These are phyloP conservation scores for Oedothorax gibbosus DNA, from an alignment of 1,140 invertebrate genomes.

Conservation along the genomic window DNA sequence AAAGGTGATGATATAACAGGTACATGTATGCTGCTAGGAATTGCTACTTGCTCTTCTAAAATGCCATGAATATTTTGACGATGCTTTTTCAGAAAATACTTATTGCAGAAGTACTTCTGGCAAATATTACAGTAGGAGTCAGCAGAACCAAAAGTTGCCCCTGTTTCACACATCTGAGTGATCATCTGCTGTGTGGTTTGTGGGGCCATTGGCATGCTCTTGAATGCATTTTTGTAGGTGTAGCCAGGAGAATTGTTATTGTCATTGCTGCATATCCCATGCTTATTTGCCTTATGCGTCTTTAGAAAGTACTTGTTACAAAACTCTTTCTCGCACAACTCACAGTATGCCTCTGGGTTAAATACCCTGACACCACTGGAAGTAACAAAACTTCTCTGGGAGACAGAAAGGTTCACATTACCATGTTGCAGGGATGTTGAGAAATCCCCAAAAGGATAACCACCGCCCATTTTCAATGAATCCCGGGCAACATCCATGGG, in stretches of 20 bases:
- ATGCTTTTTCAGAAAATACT: conserved; percentile 74
- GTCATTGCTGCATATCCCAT: conserved; percentile 77
- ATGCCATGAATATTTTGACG: conserved; percentile 72
- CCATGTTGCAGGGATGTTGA: conserved; percentile 40
- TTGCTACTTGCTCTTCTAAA: conserved; percentile 30
- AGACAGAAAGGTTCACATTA: conserved; percentile 34
- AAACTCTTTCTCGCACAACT: conserved; percentile 71
- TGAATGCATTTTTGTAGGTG: conserved; percentile 30
- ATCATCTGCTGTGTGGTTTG: conserved; percentile 35
- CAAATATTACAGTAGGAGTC: conserved; percentile 73
- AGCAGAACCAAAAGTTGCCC: conserved; percentile 52
- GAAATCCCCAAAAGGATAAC: conserved; percentile 27
- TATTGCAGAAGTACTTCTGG: conserved; percentile 74
- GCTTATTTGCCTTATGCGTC: conserved; percentile 95
- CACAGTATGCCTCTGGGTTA: conserved; percentile 93
- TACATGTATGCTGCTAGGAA: conserved; percentile 57
- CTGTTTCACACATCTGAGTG: conserved; percentile 53
- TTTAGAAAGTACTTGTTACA: conserved; percentile 99
- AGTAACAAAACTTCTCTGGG: conserved; percentile 58
- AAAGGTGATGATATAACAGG: conserved; percentile 59
- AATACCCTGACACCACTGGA: conserved; percentile 79
- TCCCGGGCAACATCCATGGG: conserved; percentile 42
- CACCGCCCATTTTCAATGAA: conserved; percentile 15
- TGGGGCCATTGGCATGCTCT: conserved; percentile 39
- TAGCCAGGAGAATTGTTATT: conserved; percentile 26